Evolutionary conservation across 2,113 vertebrate genomes (phyloP).

Genomic region (Ochotona princeps): DNA sequence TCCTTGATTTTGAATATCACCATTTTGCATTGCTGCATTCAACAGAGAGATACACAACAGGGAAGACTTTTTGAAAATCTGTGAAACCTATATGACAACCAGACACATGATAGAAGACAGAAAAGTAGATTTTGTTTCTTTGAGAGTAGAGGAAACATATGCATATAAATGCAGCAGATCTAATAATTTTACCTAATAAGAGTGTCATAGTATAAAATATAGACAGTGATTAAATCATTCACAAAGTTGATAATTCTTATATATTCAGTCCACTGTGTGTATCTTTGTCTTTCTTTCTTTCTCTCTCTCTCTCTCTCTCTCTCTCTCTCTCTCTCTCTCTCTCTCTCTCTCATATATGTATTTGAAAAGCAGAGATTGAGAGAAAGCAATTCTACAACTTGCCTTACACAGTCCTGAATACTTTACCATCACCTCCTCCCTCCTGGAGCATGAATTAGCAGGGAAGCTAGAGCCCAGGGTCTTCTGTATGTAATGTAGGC

Average conservation of each 20-base stretch:
- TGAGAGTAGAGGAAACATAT: background rate
- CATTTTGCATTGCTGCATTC: background rate
- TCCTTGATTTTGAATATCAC: background rate
- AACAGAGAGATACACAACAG: background rate
- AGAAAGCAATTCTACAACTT: no score
- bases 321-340: background rate
- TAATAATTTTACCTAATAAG: constrained; percentile 39
- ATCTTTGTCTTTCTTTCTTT: no score
- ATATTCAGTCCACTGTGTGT: no score
- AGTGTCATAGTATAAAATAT: background rate
- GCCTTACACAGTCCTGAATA: no score
- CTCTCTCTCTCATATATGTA: background rate
- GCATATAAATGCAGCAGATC: background rate
- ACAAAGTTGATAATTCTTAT: no score
- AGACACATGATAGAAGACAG: background rate
- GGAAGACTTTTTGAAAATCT: background rate
- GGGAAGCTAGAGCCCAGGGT: no score
- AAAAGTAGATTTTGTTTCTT: background rate
- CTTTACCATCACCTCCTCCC: no score
- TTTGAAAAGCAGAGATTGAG: no score
- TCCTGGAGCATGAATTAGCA: no score
- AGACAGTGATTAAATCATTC: background rate
- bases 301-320: background rate
- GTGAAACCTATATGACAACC: background rate
- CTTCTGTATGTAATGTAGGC: no score